Conservation (phyloP, 2,888 invertebrate species). For the Polyommatus iphigenia region DNA sequence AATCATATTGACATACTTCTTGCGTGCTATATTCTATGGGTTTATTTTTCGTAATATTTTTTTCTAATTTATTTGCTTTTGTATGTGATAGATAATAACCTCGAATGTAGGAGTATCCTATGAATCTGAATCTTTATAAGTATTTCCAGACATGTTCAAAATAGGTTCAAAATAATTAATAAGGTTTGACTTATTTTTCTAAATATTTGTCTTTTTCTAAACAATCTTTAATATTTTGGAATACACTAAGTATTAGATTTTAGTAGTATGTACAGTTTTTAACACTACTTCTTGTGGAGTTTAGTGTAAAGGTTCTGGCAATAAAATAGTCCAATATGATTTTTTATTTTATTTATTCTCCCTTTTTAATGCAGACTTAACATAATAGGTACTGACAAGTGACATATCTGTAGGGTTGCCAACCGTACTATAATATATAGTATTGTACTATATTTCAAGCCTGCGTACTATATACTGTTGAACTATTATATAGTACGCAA, state of each 20-base stretch:
- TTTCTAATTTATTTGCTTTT: conserved; percentile 74
- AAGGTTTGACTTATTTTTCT: conserved; percentile 66
- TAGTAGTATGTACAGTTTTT: conserved; percentile 71
- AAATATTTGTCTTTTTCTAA: conserved; percentile 48
- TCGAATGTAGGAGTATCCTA: conserved; percentile 69
- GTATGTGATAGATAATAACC: conserved; percentile 74
- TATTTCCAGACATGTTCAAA: conserved; percentile 62
- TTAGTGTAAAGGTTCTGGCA: conserved; percentile 76
- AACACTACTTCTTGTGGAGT: conserved; percentile 65
- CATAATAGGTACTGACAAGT: not conserved
- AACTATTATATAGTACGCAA: too few relatives aligned
- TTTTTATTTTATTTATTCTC: conserved; percentile 42
- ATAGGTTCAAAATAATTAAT: conserved; percentile 45
- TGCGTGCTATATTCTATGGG: conserved; percentile 71
- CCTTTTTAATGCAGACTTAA: not conserved
- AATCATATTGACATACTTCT: conserved; percentile 72
- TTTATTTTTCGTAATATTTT: conserved; percentile 65
- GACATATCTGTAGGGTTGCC: too few relatives aligned
- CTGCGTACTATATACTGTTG: too few relatives aligned
- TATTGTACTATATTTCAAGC: too few relatives aligned
- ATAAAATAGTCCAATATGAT: conserved; percentile 76
- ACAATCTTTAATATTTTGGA: conserved; percentile 52
- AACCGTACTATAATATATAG: too few relatives aligned
- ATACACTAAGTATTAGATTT: conserved; percentile 72
- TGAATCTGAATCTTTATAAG: conserved; percentile 66